A percentile compares a stretch with the other conserved stretches of the same genome.
Conservation (phyloP, 2,113 vertebrate genomes). For the Heterochromis multidens region DNA sequence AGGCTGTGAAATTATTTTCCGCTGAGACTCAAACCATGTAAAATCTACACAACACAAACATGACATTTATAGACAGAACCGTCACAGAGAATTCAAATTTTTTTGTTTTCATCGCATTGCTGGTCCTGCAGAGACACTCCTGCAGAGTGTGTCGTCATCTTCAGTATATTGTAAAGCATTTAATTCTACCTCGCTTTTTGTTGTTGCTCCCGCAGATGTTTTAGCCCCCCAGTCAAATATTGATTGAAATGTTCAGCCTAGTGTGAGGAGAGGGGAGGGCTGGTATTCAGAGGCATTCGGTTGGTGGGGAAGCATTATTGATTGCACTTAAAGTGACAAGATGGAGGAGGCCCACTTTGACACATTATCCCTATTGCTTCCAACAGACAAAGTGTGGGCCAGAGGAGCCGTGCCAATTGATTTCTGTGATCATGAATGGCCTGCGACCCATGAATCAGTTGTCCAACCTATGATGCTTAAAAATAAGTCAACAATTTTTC, state of each 20-base stretch:
- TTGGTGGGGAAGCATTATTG: conserved; percentile 61
- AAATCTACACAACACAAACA: not conserved
- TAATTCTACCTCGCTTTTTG: conserved; percentile 12
- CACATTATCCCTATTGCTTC: conserved; percentile 60
- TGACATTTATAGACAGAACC: not conserved
- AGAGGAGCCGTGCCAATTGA: conserved; percentile 31
- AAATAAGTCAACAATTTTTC: conserved; percentile 44
- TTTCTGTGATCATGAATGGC: conserved; percentile 42
- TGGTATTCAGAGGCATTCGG: conserved; percentile 46
- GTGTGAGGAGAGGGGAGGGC: conserved; percentile 17
- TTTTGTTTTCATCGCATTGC: not conserved
- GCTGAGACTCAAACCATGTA: not conserved
- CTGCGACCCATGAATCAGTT: conserved; percentile 39
- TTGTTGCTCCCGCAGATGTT: conserved; percentile 39
- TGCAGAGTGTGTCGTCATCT: not conserved
- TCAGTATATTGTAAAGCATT: conserved; percentile 24
- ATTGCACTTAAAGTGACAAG: conserved; percentile 73
- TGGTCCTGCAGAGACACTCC: not conserved
- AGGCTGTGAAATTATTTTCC: not conserved
- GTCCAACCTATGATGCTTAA: not conserved
- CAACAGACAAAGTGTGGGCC: conserved; percentile 42
- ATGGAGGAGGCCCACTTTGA: conserved; percentile 69
- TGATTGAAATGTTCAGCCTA: conserved; percentile 58
- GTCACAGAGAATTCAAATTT: not conserved
- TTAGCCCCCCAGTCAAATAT: conserved; percentile 53